Conservation (phyloP, 2,797 vertebrate genomes). For the Linurgus olivaceus region DNA sequence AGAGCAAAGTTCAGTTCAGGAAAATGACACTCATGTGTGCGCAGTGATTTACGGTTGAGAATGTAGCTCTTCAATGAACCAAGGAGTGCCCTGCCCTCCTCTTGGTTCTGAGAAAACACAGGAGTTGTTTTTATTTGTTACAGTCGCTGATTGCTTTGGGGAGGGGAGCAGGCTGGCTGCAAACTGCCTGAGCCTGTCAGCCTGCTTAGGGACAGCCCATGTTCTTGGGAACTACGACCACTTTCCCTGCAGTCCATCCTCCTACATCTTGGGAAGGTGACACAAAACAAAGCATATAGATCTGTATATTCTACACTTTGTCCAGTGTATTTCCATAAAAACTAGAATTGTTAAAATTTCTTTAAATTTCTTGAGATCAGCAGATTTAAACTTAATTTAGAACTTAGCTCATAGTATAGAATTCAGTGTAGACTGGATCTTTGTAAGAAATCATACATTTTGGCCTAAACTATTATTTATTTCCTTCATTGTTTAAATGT, state of each 20-base stretch:
- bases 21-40: not conserved
- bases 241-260: not conserved
- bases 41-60: not conserved
- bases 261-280: not conserved
- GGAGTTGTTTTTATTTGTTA: not conserved
- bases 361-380: not conserved
- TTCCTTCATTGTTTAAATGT: not conserved
- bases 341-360: not conserved
- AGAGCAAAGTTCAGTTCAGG: not conserved
- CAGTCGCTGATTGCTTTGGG: not conserved
- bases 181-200: not conserved
- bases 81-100: not conserved
- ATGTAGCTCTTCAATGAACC: rapidly evolving
- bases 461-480: not conserved
- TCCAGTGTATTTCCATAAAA: not conserved
- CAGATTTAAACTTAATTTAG: not conserved
- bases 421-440: not conserved
- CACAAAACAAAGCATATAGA: not conserved
- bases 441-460: not conserved
- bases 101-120: not conserved
- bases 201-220: not conserved
- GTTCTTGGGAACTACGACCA: rapidly evolving
- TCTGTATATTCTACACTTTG: not conserved
- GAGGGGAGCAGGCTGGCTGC: not conserved
- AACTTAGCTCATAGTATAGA: not conserved